Base-by-base conservation (phyloP, 2,888 invertebrate species). In the Lasioglossum calceatum region DNA sequence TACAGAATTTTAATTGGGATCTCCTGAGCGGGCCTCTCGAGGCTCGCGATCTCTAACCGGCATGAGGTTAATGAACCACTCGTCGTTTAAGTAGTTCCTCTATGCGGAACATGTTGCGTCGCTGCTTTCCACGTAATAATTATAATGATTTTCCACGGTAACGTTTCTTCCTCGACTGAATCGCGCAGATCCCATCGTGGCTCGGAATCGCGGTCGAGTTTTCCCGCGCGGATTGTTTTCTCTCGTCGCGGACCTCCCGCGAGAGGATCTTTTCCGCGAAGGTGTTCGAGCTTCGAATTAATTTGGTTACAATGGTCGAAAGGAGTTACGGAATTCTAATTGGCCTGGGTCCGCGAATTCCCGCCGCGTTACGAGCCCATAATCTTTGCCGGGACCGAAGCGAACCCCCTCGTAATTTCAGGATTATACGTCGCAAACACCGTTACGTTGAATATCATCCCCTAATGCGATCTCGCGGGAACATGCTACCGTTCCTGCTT, bases 1-100 rank as follows among this genome's bases (percentile, higher is more conserved):
- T 81, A 86, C 78, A 76, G 81, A 87, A 86, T 86, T 87, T 84
- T 87, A 87, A 87, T 87, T 87, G 87, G 87, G 79, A 77, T 77
- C 86, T 87, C 74, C 61, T 42, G 85, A 47, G 36, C 19, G 44
- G 23, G 54, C 36, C n/a, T 74, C 74, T 86, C 72, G 75, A 83
- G 83, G 36, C 36, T 74, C 71, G 77, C 79, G 67, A 67, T 77
- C 74, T 74, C 77, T 79, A 81, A 83, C 81, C 81, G 77, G 47
- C 73, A 81, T 81, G 83, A 81, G 83, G 86, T 87, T 86, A 87
- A 87, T 81, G 83, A 87, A 87, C 87, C 86, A 87, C 87, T 87
- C 84, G 86, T 83, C 75, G 81, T 81, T 73, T 81, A 79, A 87
- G 87, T 86, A 83, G 71, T 75, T 36, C 23, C 67, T 61, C 76